phyloP scores from a whole-genome alignment of 2,888 invertebrate genomes.

The Synanthedon tipuliformis region DNA sequence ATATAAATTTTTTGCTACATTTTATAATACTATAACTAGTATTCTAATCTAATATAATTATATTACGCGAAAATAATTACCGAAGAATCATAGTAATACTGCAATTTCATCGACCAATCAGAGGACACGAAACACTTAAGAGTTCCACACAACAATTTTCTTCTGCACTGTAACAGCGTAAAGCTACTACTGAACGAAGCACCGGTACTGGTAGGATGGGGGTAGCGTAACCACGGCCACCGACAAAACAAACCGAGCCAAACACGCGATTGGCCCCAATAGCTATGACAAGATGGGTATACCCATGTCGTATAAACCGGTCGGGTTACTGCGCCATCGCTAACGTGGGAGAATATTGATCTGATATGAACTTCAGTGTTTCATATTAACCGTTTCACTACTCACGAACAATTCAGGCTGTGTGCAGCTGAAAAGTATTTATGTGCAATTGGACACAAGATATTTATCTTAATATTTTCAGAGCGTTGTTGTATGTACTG shows the following conservation, averaged over 20 bases:
- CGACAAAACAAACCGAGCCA: slow-evolving; percentile 30
- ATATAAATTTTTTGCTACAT: no score
- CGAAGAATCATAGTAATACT: slow-evolving; percentile 60
- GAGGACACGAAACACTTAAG: background rate
- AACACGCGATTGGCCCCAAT: slow-evolving; percentile 30
- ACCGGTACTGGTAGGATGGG: slow-evolving; percentile 5
- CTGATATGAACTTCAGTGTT: slow-evolving; percentile 32
- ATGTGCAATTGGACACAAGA: no score
- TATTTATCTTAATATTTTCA: no score
- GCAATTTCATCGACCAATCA: slow-evolving; percentile 19
- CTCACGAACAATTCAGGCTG: background rate
- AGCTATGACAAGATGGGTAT: slow-evolving; percentile 16
- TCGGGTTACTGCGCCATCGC: slow-evolving; percentile 51
- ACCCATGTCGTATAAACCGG: slow-evolving; percentile 21
- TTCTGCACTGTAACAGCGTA: slow-evolving; percentile 19
- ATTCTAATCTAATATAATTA: background rate
- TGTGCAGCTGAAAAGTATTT: no score
- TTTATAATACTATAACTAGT: no score
- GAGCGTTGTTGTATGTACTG: no score
- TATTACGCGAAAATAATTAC: slow-evolving; percentile 27
- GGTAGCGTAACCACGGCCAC: slow-evolving; percentile 39
- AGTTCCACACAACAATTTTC: slow-evolving; percentile 12
- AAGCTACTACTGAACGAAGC: slow-evolving; percentile 26
- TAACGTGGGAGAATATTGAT: slow-evolving; percentile 59
- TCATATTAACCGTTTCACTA: slow-evolving; percentile 32